A percentile compares a stretch with the other conserved stretches of the same genome.
phyloP scores from a whole-genome alignment of 2,797 vertebrate genomes.

The Hoplostethus mediterraneus region DNA sequence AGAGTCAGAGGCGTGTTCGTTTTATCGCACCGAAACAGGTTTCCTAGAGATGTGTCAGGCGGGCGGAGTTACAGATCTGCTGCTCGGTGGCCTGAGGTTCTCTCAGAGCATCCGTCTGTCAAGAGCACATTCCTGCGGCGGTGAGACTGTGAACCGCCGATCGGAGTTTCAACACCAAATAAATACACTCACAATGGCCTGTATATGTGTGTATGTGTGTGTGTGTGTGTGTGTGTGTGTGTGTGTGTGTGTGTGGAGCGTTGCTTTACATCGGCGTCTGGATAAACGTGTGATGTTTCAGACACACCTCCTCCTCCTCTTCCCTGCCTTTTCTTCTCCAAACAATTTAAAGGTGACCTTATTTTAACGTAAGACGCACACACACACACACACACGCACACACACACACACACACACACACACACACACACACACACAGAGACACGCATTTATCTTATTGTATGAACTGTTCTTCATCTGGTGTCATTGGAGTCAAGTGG shows the following conservation, averaged over 20 bases:
- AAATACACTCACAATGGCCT: slow-evolving; percentile 59
- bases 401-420: background rate
- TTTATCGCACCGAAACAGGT: slow-evolving; percentile 40
- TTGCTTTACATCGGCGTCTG: slow-evolving; percentile 64
- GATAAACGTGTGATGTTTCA: slow-evolving; percentile 53
- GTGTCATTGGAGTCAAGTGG: slow-evolving; percentile 48
- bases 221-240: slow-evolving; percentile 29
- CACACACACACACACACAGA: too few relatives aligned
- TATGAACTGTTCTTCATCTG: slow-evolving; percentile 67
- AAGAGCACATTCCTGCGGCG: slow-evolving; percentile 60
- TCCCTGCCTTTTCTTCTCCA: slow-evolving; percentile 14
- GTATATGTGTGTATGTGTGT: slow-evolving; percentile 30
- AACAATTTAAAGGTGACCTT: slow-evolving; percentile 24
- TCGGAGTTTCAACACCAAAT: slow-evolving; percentile 61
- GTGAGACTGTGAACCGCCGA: slow-evolving; percentile 55
- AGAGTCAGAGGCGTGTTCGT: slow-evolving; percentile 38
- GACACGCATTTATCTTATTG: background rate
- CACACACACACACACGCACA: background rate
- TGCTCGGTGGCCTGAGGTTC: slow-evolving; percentile 31
- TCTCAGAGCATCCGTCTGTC: slow-evolving; percentile 70
- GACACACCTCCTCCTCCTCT: slow-evolving; percentile 65
- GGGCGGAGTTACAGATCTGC: slow-evolving; percentile 35
- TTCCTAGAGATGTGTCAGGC: slow-evolving; percentile 45
- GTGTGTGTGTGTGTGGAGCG: slow-evolving; percentile 33
- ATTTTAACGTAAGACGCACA: slow-evolving; percentile 6